Evolutionary conservation across 2,888 invertebrate species (phyloP).

Genomic region (Morpho achilles): DNA sequence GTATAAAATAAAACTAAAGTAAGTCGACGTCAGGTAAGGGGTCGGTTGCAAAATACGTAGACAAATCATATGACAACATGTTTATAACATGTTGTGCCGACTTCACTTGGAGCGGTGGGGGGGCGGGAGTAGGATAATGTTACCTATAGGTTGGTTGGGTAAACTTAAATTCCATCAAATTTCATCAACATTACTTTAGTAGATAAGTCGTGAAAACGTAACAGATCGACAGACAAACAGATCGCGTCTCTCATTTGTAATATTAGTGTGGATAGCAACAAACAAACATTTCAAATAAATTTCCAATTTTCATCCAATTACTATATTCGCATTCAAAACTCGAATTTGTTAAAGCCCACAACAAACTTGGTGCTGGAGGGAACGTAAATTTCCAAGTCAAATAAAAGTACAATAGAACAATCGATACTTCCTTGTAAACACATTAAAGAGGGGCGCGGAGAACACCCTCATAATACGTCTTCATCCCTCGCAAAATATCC

Average conservation of each 20-base stretch:
- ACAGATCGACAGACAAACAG: background rate
- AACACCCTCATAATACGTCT: constrained; percentile 55
- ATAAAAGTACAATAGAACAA: constrained; percentile 74
- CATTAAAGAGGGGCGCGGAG: constrained; percentile 64
- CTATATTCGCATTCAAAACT: constrained; percentile 23
- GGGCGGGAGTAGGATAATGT: too few relatives aligned
- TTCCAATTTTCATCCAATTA: constrained; percentile 20
- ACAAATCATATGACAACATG: too few relatives aligned
- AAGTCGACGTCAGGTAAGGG: too few relatives aligned
- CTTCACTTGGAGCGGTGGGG: too few relatives aligned
- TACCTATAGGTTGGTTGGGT: too few relatives aligned
- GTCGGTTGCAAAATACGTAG: too few relatives aligned
- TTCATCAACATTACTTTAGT: too few relatives aligned
- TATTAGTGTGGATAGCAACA: constrained; percentile 1
- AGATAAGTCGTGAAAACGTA: too few relatives aligned
- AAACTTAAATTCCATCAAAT: too few relatives aligned
- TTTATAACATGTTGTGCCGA: too few relatives aligned
- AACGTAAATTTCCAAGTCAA: constrained; percentile 72
- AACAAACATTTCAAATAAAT: constrained; percentile 16
- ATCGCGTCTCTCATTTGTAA: background rate
- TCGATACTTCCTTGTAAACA: constrained; percentile 78
- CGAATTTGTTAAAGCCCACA: constrained; percentile 42
- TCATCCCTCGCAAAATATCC: constrained; percentile 68
- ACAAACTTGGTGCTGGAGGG: constrained; percentile 52
- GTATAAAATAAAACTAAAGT: too few relatives aligned